Conservation (phyloP, 2,888 invertebrate genomes). For the Agonopterix arenella region DNA sequence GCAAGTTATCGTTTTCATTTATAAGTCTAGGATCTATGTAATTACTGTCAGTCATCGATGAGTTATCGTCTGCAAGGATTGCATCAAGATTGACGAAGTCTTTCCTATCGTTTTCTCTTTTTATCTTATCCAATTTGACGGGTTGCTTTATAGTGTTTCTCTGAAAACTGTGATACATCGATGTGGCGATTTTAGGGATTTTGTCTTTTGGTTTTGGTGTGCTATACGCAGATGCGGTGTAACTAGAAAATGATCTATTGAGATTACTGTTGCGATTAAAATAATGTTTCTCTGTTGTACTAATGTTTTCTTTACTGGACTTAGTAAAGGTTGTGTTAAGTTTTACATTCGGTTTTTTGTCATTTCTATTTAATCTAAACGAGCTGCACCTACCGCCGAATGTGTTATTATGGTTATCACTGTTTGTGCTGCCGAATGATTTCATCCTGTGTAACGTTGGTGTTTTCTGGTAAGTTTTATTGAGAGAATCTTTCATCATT, state of each 20-base stretch:
- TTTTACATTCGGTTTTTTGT: slow-evolving; percentile 64
- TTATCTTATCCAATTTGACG: slow-evolving; percentile 65
- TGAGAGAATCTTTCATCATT: slow-evolving; percentile 68
- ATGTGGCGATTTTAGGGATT: slow-evolving; percentile 67
- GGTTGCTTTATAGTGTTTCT: slow-evolving; percentile 62
- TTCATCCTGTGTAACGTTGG: slow-evolving; percentile 70
- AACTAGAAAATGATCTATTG: slow-evolving; percentile 66
- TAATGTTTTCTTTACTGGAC: slow-evolving; percentile 69
- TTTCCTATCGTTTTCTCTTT: slow-evolving; percentile 53
- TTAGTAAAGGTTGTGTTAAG: slow-evolving; percentile 67
- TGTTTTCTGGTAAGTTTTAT: slow-evolving; percentile 73
- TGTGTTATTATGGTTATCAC: slow-evolving; percentile 45
- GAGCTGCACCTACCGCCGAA: slow-evolving; percentile 67
- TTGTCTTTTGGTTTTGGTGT: slow-evolving; percentile 68
- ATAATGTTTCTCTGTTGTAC: slow-evolving; percentile 47
- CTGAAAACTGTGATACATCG: slow-evolving; percentile 69
- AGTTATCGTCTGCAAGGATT: slow-evolving; percentile 56
- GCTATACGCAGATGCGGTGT: slow-evolving; percentile 58
- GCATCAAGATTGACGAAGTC: slow-evolving; percentile 68
- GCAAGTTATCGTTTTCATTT: slow-evolving; percentile 83
- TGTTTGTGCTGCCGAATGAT: slow-evolving; percentile 64
- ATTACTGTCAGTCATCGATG: slow-evolving; percentile 69
- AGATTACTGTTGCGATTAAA: slow-evolving; percentile 59
- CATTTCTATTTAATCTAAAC: slow-evolving; percentile 62
- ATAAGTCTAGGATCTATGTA: slow-evolving; percentile 79